Conservation (phyloP, 1,140 invertebrate genomes). For the Nasonia vitripennis region DNA sequence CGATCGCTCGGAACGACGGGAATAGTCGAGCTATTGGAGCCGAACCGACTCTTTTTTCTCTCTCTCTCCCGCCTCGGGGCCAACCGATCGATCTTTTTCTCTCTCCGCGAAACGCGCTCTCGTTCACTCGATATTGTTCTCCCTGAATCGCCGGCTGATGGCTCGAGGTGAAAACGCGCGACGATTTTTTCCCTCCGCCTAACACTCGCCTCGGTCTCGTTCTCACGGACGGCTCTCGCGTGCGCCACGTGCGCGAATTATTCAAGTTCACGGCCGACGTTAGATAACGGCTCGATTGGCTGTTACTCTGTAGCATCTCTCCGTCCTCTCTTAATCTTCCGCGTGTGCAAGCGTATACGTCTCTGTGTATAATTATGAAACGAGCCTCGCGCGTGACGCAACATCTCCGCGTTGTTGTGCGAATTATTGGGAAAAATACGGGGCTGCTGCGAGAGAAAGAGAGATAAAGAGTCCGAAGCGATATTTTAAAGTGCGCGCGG, state of each 20-base stretch:
- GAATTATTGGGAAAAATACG: no score
- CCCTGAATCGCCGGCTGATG: not conserved
- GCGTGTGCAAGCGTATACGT: not conserved
- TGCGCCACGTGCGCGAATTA: not conserved
- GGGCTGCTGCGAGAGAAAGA: no score
- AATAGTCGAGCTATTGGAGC: constrained; percentile 8
- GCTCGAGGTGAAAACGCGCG: not conserved
- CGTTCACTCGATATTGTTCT: not conserved
- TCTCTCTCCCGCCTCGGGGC: not conserved
- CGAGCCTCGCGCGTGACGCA: no score
- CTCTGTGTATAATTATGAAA: no score
- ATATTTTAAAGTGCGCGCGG: no score
- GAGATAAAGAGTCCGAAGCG: no score
- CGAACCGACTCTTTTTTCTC: not conserved
- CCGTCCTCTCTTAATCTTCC: not conserved
- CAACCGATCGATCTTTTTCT: no score
- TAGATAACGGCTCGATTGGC: not conserved
- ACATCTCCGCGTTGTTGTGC: no score
- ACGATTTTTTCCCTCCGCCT: not conserved
- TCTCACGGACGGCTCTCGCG: not conserved
- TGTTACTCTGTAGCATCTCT: not conserved
- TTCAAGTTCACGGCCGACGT: not conserved
- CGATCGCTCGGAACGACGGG: not conserved
- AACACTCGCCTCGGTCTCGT: not conserved
- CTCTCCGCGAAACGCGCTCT: no score